Evolutionary conservation across 2,797 vertebrate genomes (phyloP), one percentile per base, ranked within the genome.

Genomic region (Bradypus variegatus): DNA sequence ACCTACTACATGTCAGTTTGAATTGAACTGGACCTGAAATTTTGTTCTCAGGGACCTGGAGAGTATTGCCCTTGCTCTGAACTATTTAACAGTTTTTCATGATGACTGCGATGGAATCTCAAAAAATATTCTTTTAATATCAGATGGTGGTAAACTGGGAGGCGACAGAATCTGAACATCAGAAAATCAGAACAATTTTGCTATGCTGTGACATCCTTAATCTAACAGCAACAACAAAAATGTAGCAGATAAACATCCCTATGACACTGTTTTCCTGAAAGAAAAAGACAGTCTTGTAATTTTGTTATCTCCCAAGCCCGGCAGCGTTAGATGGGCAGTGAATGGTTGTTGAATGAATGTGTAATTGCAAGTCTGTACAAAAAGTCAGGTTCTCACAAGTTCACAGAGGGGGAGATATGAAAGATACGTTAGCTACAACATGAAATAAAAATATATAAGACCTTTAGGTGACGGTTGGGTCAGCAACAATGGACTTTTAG

Each of bases 51-150:
- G 58, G 41, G 13, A n/a, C 50, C 18, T 2, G 1, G 25, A 64
- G 18, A 83, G 33, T 25, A 85, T 80, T 95, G 81, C 91, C 77
- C 69, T 91, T 93, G 86, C 92, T 19, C 69, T 81, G 83, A 93
- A 89, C 27, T 31, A 2, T 55, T 31, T 62, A 21, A 19, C 6
- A 1, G 1, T 60, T 83, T 88, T 76, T 58, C 21, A 21, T 0
- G 48, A 16, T 16, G 25, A 60, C 48, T 91, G 83, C 60, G 41
- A 31, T 73, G 76, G 45, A 31, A 10, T n/a, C 7, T 5, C 10
- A 67, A 23, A 70, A 31, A 69, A 70, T 3, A n/a, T 83, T 81
- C n/a, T 90, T 50, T 90, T 60, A 31, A 19, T 9, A 19, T 58
- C 36, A 8, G 21, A n/a, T 38, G 27, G 33, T 15, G 27, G 36